These are phyloP conservation scores for Bombus cullumanus DNA, from an alignment of 1,140 invertebrate species.

Conservation along the genomic window DNA sequence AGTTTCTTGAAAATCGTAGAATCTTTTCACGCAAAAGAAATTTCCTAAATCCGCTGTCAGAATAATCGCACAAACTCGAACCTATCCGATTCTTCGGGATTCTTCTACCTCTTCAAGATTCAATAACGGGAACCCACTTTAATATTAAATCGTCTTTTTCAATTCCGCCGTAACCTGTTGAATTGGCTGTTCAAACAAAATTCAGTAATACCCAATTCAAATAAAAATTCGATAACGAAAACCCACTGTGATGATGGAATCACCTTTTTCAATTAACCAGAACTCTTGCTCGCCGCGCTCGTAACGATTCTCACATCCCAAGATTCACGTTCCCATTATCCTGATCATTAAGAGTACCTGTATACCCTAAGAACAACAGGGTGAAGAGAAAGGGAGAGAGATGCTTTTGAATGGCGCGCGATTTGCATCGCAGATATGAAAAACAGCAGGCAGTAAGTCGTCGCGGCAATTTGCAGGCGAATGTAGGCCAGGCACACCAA, in stretches of 20 bases:
- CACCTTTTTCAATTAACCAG: neutral
- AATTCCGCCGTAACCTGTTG: neutral
- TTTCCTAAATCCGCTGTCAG: too few species aligned
- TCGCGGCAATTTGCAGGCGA: slow-evolving; percentile 58
- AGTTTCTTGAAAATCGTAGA: too few species aligned
- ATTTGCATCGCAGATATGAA: slow-evolving; percentile 52
- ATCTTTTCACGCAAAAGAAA: too few species aligned
- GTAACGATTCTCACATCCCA: too few species aligned
- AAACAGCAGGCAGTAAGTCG: slow-evolving; percentile 54
- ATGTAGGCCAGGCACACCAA: slow-evolving; percentile 61
- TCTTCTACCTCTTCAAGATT: neutral
- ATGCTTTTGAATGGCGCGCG: slow-evolving; percentile 30
- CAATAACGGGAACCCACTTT: neutral
- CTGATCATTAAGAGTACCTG: neutral
- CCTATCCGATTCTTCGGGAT: neutral
- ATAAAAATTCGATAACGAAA: neutral
- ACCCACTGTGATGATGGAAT: neutral
- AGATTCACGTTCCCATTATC: slow-evolving; percentile 12
- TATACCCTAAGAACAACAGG: neutral
- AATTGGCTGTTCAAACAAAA: neutral
- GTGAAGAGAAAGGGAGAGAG: neutral
- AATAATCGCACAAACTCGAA: neutral
- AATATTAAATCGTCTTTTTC: neutral
- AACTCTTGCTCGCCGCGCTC: too few species aligned
- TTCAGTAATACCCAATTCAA: neutral